These are phyloP conservation scores for Papilio aristodemus DNA, from an alignment of 1,140 invertebrate species.

Conservation along the genomic window DNA sequence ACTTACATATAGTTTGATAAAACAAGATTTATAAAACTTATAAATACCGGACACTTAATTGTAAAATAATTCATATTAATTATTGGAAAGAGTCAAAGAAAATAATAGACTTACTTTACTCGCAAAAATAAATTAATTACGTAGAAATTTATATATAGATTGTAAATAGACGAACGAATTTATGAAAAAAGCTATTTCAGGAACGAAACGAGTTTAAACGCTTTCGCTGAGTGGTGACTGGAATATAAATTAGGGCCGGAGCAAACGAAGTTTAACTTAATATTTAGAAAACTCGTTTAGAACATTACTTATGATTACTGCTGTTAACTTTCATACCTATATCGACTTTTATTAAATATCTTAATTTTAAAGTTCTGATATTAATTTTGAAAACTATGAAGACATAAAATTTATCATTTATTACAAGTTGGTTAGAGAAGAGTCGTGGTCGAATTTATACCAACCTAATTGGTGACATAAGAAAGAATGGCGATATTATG, in stretches of 20 bases:
- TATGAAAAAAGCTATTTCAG: conserved; percentile 11
- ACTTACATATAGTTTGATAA: conserved; percentile 7
- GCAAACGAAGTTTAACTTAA: conserved; percentile 18
- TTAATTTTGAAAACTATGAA: neutral
- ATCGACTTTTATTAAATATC: neutral
- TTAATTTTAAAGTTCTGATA: too few relatives aligned
- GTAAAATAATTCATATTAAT: neutral
- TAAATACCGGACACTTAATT: neutral
- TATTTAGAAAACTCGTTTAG: conserved; percentile 14
- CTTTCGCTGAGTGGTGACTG: conserved; percentile 1
- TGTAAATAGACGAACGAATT: conserved; percentile 10
- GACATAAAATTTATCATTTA: too few relatives aligned
- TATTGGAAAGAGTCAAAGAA: neutral
- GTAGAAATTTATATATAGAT: neutral
- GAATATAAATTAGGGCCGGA: conserved; percentile 5
- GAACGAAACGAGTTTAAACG: conserved; percentile 4
- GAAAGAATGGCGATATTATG: too few relatives aligned
- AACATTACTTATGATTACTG: neutral
- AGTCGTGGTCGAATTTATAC: too few relatives aligned
- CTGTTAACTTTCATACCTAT: conserved; percentile 1
- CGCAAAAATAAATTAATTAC: neutral
- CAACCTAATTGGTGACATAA: too few relatives aligned
- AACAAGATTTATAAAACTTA: neutral
- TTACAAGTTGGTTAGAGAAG: too few relatives aligned
- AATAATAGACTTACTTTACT: too few relatives aligned